Evolutionary conservation across 1,140 invertebrate genomes (phyloP).

Genomic region (Drosophila pachea): DNA sequence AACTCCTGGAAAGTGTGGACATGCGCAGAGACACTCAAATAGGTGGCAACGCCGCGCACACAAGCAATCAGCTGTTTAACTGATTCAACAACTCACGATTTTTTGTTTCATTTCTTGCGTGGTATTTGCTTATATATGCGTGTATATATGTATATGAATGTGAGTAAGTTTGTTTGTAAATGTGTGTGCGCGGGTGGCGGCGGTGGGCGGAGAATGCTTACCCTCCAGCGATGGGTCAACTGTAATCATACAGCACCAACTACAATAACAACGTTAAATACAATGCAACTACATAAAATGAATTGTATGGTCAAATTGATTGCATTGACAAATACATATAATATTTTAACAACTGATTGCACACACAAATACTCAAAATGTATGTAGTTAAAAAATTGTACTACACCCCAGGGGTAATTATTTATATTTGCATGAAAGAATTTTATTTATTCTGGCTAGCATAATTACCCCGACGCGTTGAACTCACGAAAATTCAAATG

Average conservation of each 20-base stretch:
- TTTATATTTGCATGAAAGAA: constrained; percentile 27
- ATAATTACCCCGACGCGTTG: constrained; percentile 29
- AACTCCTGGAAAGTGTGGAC: constrained; percentile 47
- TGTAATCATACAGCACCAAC: constrained; percentile 61
- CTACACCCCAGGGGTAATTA: constrained; percentile 40
- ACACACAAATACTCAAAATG: neutral
- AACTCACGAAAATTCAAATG: constrained; percentile 13
- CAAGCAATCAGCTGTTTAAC: constrained; percentile 48
- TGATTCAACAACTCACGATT: constrained; percentile 48
- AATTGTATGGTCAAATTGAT: constrained; percentile 66
- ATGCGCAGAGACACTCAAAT: constrained; percentile 48
- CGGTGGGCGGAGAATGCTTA: constrained; percentile 16
- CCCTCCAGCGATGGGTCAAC: constrained; percentile 56
- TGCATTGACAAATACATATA: constrained; percentile 46
- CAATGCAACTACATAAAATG: constrained; percentile 42
- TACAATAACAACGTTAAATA: constrained; percentile 12
- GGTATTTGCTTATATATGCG: neutral
- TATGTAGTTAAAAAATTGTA: constrained; percentile 25
- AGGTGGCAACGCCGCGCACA: constrained; percentile 54
- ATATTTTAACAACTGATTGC: neutral
- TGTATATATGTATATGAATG: neutral
- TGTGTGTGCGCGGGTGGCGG: neutral
- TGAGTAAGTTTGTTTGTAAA: neutral
- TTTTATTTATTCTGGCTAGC: constrained; percentile 17
- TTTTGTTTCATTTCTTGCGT: constrained; percentile 15